Evolutionary conservation across 2,113 vertebrate genomes (phyloP).

Genomic region (Sphyrna mokarran): DNA sequence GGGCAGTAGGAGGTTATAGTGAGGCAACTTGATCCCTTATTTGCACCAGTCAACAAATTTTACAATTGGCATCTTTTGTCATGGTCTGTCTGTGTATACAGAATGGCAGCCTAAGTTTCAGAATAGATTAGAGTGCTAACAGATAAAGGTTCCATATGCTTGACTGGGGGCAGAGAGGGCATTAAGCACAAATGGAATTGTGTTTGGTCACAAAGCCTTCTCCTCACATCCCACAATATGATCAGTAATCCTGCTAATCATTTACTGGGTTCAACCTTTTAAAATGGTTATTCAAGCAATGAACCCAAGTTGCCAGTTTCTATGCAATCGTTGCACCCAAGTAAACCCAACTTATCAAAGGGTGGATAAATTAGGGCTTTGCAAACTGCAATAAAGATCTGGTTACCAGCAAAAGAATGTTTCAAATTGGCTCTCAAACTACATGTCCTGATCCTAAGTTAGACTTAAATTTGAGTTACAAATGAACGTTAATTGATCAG

Average conservation of each 20-base stretch:
- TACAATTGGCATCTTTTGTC: neutral
- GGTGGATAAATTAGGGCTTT: neutral
- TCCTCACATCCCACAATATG: neutral
- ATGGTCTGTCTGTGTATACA: neutral
- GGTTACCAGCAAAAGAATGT: neutral
- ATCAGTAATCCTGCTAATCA: neutral
- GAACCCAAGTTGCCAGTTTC: neutral
- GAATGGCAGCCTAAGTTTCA: neutral
- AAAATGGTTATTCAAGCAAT: no score
- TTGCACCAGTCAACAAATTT: neutral
- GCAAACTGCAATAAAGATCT: neutral
- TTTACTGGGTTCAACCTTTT: neutral
- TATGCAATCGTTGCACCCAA: neutral
- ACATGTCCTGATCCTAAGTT: neutral
- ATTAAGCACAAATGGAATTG: neutral
- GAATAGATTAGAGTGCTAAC: neutral
- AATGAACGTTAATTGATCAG: neutral
- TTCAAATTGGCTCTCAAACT: neutral
- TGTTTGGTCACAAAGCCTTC: neutral
- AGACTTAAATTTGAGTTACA: neutral
- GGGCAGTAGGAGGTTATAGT: neutral
- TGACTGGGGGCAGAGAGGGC: neutral
- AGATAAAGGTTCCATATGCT: neutral
- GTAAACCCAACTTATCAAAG: neutral
- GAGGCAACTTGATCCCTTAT: neutral